Evolutionary conservation across 1,140 invertebrate species (phyloP).

Genomic region (Dufourea novaeangliae): DNA sequence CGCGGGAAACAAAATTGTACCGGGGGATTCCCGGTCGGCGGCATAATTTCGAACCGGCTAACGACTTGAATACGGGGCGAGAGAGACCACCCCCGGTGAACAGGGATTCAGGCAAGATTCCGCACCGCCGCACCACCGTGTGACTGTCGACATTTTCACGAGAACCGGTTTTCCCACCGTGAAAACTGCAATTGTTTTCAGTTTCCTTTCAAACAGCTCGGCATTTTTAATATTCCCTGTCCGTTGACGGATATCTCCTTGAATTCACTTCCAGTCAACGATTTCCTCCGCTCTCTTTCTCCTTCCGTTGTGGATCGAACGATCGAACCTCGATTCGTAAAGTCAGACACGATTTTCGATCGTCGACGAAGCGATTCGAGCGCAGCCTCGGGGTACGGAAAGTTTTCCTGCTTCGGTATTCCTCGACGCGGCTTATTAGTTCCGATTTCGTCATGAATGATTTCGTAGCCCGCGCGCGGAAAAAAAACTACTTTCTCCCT

Average conservation of each 20-base stretch:
- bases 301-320: too few relatives aligned
- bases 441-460: slow-evolving; percentile 26
- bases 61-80: background rate
- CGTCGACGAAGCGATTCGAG: background rate
- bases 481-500: background rate
- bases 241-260: too few relatives aligned
- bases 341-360: background rate
- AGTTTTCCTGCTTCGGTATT: background rate
- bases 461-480: slow-evolving; percentile 15
- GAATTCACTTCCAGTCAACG: too few relatives aligned
- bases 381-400: background rate
- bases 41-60: slow-evolving; percentile 12
- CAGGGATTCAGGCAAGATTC: background rate
- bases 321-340: too few relatives aligned
- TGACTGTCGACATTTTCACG: background rate
- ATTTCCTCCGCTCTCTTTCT: too few relatives aligned
- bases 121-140: too few relatives aligned
- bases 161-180: too few relatives aligned
- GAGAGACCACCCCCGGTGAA: background rate
- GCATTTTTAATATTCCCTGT: too few relatives aligned
- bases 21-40: slow-evolving; percentile 1
- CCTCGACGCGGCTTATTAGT: slow-evolving; percentile 19
- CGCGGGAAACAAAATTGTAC: slow-evolving; percentile 1
- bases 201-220: too few relatives aligned
- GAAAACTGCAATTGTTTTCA: too few relatives aligned